These are phyloP conservation scores for Sebastes steindachneri DNA, from an alignment of 2,797 vertebrate species.

Conservation along the genomic window DNA sequence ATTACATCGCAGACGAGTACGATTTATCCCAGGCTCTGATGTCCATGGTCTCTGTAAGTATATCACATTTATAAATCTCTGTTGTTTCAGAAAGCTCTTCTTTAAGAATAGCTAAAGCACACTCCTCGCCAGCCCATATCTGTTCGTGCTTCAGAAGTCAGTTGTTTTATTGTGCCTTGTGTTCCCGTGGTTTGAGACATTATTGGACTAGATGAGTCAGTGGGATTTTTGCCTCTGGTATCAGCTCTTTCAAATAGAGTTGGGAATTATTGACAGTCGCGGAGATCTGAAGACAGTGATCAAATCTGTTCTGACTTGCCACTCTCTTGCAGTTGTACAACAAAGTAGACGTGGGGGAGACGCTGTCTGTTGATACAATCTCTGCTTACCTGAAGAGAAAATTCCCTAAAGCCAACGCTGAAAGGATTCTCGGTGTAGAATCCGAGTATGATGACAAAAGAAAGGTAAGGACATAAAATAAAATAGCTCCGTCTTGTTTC, in stretches of 20 bases:
- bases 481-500: not conserved
- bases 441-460: constrained; percentile 90
- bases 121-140: constrained; percentile 17
- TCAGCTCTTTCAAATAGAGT: constrained; percentile 34
- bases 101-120: constrained; percentile 21
- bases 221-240: constrained; percentile 31
- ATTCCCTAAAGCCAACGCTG: constrained; percentile 86
- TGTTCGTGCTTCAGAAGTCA: constrained; percentile 32
- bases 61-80: constrained; percentile 53
- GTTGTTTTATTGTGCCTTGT: constrained; percentile 38
- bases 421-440: constrained; percentile 84
- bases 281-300: constrained; percentile 39
- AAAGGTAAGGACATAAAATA: constrained; percentile 78
- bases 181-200: constrained; percentile 39
- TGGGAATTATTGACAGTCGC: constrained; percentile 52
- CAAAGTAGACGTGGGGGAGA: constrained; percentile 79
- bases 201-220: constrained; percentile 47
- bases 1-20: constrained; percentile 90
- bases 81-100: constrained; percentile 45
- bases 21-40: constrained; percentile 89
- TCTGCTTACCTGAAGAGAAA: constrained; percentile 84
- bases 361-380: constrained; percentile 85
- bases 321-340: constrained; percentile 87
- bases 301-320: constrained; percentile 45
- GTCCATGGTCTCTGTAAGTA: constrained; percentile 88